Evolutionary conservation across 2,113 vertebrate species (phyloP), one percentile per base, ranked within the genome.

Genomic region (Rattus rattus): DNA sequence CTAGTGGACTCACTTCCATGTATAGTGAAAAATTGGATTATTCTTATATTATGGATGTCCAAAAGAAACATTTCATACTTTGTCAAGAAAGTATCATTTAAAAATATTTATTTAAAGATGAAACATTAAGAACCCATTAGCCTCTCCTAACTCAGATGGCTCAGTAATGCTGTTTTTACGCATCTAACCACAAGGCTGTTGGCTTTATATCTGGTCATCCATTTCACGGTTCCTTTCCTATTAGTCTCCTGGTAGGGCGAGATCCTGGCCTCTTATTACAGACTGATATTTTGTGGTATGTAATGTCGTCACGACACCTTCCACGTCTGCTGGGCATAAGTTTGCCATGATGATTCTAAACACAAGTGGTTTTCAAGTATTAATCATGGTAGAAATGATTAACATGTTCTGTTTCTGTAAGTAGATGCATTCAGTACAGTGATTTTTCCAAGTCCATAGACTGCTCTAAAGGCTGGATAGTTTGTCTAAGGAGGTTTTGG

Each of bases 101-200:
- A 65, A 95, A 89, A 39, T 88, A 81, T 96, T 94, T 88, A 81
- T 96, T 94, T 90, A 61, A 90, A 95, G 67, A 13, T 69, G 39
- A 77, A 59, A 72, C 59, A 69, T 76, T 75, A 92, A 83, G 88
- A 94, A 94, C 67, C 59, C 70, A 28, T 77, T 76, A 77, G 16
- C 17, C 56, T 92, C 84, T 93, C 33, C 76, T 95, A 70, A 65
- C 88, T 83, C 26, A 39, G 47, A 13, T 77, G 79, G 19, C 92
- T 97, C 17, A 67, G 22, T 80, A 85, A 28, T 81, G 54, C 11
- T 85, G 0, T 75, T 94, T 94, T 90, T 84, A 16, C 12, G 26
- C 49, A 70, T 92, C 56, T 84, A 56, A 87, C 70, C 56, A 1
- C 73, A 52, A 49, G 79, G 20, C 69, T 91, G 30, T 54, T 81